Evolutionary conservation across 2,888 invertebrate species (phyloP), one percentile per base, ranked within the genome.

Genomic region (Ectemnius cavifrons): DNA sequence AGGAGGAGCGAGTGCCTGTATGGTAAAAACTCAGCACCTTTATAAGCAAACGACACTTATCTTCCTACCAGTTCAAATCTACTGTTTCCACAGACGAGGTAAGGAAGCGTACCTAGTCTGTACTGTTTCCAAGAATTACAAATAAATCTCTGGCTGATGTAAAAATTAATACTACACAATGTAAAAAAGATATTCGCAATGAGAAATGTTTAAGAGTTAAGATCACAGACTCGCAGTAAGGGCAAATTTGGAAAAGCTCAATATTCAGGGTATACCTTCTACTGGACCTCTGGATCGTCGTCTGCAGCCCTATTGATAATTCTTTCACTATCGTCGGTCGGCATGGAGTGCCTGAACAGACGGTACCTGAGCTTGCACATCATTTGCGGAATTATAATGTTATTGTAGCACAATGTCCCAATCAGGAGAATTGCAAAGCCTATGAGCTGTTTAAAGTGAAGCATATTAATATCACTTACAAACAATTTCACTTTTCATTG

Each of bases 341-440:
- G 87, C 27, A 84, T 81, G 64, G 77, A 84, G 64, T 88, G 87
- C 57, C 88, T 86, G n/a, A 84, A 84, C 45, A 88, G 47, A 18
- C 76, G 77, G 8, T 74, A 84, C 63, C 74, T 81, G 63, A 78
- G 84, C 78, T 88, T 90, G 63, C 78, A 84, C 49, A 86, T 45
- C 47, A 90, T 75, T 86, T 90, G 89, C 20, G 90, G 90, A 67
- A 91, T 71, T 23, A 94, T 80, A 0, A 94, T 88, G 58, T 94
- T 93, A 84, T 97, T 96, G 92, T 98, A 99, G 63, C 95, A 91
- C 84, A 95, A 94, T 94, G 97, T 97, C 76, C 98, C 98, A 71
- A 94, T 87, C 68, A 97, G 92, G 2, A 98, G 92, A 8, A 96
- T 91, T 0, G 93, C 85, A 89, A 97, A 97, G 4, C 98, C 98